These are phyloP conservation scores for Caenorhabditis sp. DNA, from an alignment of 2,888 invertebrate genomes.

Conservation along the genomic window DNA sequence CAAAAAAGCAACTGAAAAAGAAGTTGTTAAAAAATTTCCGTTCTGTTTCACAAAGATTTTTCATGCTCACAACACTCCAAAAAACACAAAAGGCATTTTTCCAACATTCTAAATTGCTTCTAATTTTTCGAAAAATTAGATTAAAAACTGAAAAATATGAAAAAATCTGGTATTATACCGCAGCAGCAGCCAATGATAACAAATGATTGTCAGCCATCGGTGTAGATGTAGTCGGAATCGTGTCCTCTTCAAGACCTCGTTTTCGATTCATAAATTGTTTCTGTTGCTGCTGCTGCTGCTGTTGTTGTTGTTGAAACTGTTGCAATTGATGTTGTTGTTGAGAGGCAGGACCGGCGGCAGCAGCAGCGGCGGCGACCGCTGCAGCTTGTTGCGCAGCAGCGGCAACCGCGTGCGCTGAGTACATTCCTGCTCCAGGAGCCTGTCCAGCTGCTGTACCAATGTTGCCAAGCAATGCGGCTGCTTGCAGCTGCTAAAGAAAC, in stretches of 20 bases:
- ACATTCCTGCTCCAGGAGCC: constrained; percentile 12
- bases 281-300: constrained; percentile 2
- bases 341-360: constrained; percentile 14
- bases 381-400: constrained; percentile 15
- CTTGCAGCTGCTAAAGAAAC: constrained; percentile 59
- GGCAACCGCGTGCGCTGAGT: constrained; percentile 33
- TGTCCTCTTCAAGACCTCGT: constrained; percentile 37
- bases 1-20: neutral
- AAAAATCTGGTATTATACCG: constrained; percentile 31
- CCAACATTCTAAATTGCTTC: neutral
- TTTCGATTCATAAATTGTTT: constrained; percentile 32
- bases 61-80: constrained; percentile 22
- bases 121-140: neutral
- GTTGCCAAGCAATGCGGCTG: constrained; percentile 51
- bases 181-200: constrained; percentile 32
- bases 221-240: constrained; percentile 15
- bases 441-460: constrained; percentile 20
- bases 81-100: constrained; percentile 4
- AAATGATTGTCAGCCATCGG: constrained; percentile 25
- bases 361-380: constrained; percentile 21
- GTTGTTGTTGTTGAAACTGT: too few species aligned
- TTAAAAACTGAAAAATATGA: neutral
- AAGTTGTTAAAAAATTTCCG: constrained; percentile 2
- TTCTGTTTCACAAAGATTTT: neutral
- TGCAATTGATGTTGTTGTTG: constrained; percentile 4